Evolutionary conservation across 2,888 invertebrate genomes (phyloP), one percentile per base, ranked within the genome.

Genomic region (Thereva unica): DNA sequence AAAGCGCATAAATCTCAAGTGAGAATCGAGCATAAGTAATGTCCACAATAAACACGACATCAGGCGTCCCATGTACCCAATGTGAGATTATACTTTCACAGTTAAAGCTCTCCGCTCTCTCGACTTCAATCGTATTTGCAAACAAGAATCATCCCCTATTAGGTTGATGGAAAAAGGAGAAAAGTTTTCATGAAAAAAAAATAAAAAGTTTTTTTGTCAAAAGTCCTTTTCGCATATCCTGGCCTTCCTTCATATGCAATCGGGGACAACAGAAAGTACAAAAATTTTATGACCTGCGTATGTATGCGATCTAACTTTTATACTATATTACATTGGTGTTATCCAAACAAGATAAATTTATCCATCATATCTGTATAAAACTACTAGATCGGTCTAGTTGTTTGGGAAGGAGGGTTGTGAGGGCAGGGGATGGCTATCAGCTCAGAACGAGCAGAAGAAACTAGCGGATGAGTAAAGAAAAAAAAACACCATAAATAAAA

Each of bases 1-100:
- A 66, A 57, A 68, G 41, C 59, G 57, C 55, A 69, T 69, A 69
- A 69, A 67, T 69, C 65, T 69, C 41, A 42, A 52, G 59, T 10
- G 59, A 41, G 52, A 67, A 67, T 69, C 65, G 53, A 69, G 65
- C 67, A 65, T 67, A 67, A 67, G 67, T 69, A 69, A 69, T 65
- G 53, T 44, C 52, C 55, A 61, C 50, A 64, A 59, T 54, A 61
- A 68, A 69, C 61, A 67, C 47, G 44, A 63, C 56, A 57, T 64
- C 12, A 59, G 38, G 10, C 5, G 1, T 42, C 42, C 42, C 42
- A 23, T 23, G 23, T 23, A 23, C 23, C 23, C 23, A 23, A 23
- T 23, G 23, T 23, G 23, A 23, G 23, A 23, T 45, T 37, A 54
- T 45, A 53, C 54, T 45, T 54, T 64, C 35, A 37, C 5, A 64